These are phyloP conservation scores for Hirudinaria manillensis DNA, from an alignment of 2,888 invertebrate genomes.

Conservation along the genomic window DNA sequence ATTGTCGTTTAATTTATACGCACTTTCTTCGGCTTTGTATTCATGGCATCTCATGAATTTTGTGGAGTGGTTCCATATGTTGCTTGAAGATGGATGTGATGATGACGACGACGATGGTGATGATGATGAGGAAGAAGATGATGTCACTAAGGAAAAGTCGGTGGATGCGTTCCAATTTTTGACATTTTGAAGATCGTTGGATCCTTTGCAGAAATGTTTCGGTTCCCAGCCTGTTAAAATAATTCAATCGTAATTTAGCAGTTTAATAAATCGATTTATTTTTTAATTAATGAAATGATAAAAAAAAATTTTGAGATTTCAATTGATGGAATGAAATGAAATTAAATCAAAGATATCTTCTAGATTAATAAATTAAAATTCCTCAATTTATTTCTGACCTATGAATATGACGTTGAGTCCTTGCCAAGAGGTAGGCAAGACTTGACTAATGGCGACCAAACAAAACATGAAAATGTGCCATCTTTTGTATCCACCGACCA, in stretches of 20 bases:
- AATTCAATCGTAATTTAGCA: not conserved
- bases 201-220: constrained; percentile 7
- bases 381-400: constrained; percentile 19
- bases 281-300: not conserved
- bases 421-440: constrained; percentile 29
- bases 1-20: no score
- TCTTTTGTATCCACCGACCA: constrained; percentile 34
- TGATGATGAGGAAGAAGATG: not conserved
- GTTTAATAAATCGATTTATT: not conserved
- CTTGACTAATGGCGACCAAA: constrained; percentile 24
- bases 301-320: not conserved
- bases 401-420: constrained; percentile 33
- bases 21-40: not conserved
- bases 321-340: not conserved
- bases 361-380: not conserved
- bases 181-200: not conserved
- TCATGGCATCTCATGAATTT: not conserved
- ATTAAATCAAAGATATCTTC: not conserved
- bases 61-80: not conserved
- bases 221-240: constrained; percentile 21
- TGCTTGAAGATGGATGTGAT: no score
- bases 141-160: no score
- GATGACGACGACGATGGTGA: not conserved
- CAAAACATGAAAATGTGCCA: constrained; percentile 33
- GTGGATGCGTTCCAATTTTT: no score